A percentile compares a stretch with the other conserved stretches of the same genome.
These are phyloP conservation scores for Dolichoris vasculosae DNA, from an alignment of 1,140 invertebrate genomes.

Conservation along the genomic window DNA sequence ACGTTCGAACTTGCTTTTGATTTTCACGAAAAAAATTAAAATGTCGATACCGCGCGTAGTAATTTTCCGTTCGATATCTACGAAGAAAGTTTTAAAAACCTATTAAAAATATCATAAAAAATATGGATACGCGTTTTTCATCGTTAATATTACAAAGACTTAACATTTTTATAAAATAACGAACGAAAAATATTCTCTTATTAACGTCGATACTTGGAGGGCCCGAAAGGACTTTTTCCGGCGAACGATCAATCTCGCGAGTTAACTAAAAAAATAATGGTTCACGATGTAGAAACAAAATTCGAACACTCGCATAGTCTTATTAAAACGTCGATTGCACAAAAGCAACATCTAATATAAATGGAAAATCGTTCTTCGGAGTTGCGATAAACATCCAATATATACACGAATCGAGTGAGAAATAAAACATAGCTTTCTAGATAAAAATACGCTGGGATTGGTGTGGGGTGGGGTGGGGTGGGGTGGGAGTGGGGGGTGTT, in stretches of 20 bases:
- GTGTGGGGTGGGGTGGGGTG: too few species aligned
- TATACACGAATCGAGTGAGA: constrained; percentile 32
- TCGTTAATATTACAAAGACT: too few species aligned
- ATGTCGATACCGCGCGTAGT: too few species aligned
- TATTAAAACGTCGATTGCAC: constrained; percentile 20
- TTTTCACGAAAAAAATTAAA: too few species aligned
- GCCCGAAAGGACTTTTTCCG: too few species aligned
- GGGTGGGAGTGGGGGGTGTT: background rate
- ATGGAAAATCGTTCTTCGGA: constrained; percentile 17
- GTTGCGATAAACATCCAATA: constrained; percentile 25
- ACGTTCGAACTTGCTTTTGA: too few species aligned
- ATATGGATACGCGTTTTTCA: too few species aligned
- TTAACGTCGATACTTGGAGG: background rate
- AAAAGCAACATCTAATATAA: constrained; percentile 19
- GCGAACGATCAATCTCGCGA: background rate
- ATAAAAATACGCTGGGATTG: constrained; percentile 35
- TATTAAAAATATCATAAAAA: too few species aligned
- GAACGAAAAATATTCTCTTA: too few species aligned
- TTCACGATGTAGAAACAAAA: background rate
- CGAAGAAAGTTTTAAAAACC: too few species aligned
- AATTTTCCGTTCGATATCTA: too few species aligned
- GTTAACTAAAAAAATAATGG: background rate
- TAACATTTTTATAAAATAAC: too few species aligned
- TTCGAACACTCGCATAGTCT: background rate
- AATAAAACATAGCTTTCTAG: constrained; percentile 40